A percentile compares a stretch with the other conserved stretches of the same genome.
phyloP scores from a whole-genome alignment of 2,113 vertebrate species.

The Macroglossus sobrinus region DNA sequence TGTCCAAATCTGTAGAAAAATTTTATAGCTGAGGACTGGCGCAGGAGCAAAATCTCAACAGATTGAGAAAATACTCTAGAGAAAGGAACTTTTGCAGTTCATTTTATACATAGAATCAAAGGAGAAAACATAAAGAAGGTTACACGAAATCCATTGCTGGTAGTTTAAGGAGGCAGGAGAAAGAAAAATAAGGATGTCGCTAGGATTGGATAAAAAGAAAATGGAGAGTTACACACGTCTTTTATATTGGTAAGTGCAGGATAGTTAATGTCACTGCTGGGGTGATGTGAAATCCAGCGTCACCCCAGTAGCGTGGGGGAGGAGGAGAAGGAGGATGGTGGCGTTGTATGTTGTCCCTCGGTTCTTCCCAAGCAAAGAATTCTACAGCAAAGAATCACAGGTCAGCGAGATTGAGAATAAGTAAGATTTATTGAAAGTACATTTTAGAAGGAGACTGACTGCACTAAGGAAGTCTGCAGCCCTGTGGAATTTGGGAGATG shows the following conservation, averaged over 20 bases:
- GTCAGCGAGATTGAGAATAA: too few relatives aligned
- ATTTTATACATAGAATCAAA: neutral
- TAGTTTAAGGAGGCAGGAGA: neutral
- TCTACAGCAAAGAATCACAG: too few relatives aligned
- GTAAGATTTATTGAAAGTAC: too few relatives aligned
- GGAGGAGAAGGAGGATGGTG: too few relatives aligned
- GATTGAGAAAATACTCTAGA: neutral
- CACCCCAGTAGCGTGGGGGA: too few relatives aligned
- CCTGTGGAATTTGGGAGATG: too few relatives aligned
- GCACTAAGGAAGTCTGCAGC: too few relatives aligned
- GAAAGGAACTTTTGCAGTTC: neutral
- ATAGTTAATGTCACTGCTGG: too few relatives aligned
- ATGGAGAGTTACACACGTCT: neutral
- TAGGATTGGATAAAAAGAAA: neutral
- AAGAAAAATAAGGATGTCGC: neutral
- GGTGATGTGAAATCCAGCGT: too few relatives aligned
- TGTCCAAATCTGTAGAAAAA: neutral
- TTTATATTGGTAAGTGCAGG: neutral
- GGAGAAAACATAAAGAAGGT: neutral
- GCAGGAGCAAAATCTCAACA: neutral
- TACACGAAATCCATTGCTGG: neutral
- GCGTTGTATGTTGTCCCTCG: too few relatives aligned
- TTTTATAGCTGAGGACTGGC: neutral
- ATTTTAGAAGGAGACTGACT: too few relatives aligned
- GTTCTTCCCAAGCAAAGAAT: too few relatives aligned